Base-by-base conservation (phyloP, 2,113 vertebrate species). In the Hypanus sabinus region DNA sequence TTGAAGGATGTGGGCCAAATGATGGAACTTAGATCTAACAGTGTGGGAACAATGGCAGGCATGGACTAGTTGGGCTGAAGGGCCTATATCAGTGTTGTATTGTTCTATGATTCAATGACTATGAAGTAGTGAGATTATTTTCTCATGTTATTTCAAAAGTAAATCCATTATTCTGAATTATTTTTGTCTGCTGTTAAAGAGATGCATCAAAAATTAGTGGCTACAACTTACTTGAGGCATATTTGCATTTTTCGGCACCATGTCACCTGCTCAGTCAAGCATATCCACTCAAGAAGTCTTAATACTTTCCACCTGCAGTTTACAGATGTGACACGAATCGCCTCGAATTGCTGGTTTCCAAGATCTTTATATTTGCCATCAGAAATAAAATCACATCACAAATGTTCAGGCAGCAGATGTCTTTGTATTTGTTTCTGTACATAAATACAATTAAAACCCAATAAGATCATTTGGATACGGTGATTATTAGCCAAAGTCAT, bases 121-220 rank as follows among this genome's bases (percentile, higher is more conserved):
- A 46, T 3, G 46, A 46, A 46, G 1, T 71, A 46, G 46, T 3
- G 7, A 70, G 88, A 92, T 92, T 70, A 38, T 92, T 68, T 68
- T 92, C 70, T 92, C 27, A n/a, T 55, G 24, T 70, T 70, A 70
- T 91, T 92, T 92, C 70, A 65, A 91, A 68, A 68, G 87, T 62
- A 33, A 91, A 91, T 30, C 24, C 65, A 70, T 92, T 71, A 18
- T 60, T 71, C 90, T 92, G 36, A 71, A 92, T 92, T 46, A 92
- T 71, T 92, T 65, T 92, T 65, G 70, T 73, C 16, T 75, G 71
- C 91, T 30, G 46, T 73, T 93, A 93, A 93, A 93, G 70, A 73
- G 70, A 36, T 93, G n/a, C 36, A 93, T 75, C 36, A 73, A 68
- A 46, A 93, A 93, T 93, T 55, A 73, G 91, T 55, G 70, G 38